Evolutionary conservation across 2,888 invertebrate species (phyloP).

Genomic region (Cactoblastis cactorum): DNA sequence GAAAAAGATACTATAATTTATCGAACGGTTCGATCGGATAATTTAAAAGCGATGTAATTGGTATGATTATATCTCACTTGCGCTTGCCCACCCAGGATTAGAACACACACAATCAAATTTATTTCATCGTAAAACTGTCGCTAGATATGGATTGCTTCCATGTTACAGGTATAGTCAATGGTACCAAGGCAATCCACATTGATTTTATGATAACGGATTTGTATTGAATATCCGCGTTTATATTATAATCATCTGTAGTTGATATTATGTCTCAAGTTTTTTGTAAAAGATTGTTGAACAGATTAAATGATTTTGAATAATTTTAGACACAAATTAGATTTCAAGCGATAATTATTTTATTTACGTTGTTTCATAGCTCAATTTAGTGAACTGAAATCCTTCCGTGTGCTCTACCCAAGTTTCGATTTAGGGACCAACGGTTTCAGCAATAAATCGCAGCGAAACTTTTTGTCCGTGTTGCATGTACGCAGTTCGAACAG

Average conservation of each 20-base stretch:
- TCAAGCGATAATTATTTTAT: too few species aligned
- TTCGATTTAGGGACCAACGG: conserved; percentile 2
- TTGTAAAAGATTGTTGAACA: too few species aligned
- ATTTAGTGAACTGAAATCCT: neutral
- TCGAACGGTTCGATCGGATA: neutral
- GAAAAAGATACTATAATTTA: too few species aligned
- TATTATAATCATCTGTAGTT: too few species aligned
- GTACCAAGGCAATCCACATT: neutral
- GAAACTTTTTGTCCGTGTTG: neutral
- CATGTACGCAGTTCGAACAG: neutral
- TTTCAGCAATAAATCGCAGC: neutral
- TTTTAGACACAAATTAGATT: too few species aligned
- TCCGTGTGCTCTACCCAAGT: neutral
- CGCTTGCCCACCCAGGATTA: neutral
- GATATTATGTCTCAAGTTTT: too few species aligned
- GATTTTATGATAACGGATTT: neutral
- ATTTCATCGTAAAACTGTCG: neutral
- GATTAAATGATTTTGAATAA: too few species aligned
- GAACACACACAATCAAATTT: neutral
- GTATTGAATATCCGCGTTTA: too few species aligned
- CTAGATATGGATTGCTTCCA: neutral
- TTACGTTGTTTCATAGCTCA: too few species aligned
- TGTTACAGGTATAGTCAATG: neutral
- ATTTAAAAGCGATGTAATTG: too few species aligned
- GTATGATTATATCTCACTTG: too few species aligned